Percentiles rank a stretch among this genome's conserved stretches.
Evolutionary conservation across 2,113 vertebrate species (phyloP).

Genomic region (Antigone vipio): DNA sequence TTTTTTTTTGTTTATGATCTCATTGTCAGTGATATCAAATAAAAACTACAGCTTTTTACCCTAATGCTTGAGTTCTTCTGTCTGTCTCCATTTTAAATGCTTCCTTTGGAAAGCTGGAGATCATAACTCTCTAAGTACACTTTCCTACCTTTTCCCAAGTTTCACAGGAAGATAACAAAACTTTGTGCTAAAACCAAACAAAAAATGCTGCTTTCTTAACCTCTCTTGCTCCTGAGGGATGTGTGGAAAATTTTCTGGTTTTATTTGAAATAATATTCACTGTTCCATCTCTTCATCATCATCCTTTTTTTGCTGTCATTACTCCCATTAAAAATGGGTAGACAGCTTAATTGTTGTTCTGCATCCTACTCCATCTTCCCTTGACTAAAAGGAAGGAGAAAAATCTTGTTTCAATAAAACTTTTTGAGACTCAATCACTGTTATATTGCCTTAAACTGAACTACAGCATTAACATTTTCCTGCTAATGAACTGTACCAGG

Average conservation of each 20-base stretch:
- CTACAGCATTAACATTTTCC: neutral
- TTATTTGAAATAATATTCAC: neutral
- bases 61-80: neutral
- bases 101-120: neutral
- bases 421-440: neutral
- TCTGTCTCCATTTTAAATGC: neutral
- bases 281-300: neutral
- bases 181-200: neutral
- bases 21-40: neutral
- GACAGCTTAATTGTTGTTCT: neutral
- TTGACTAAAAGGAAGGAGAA: neutral
- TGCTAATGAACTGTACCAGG: neutral
- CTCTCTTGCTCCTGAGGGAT: rapidly evolving
- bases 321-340: neutral
- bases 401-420: neutral
- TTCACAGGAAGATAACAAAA: neutral
- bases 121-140: neutral
- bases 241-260: neutral
- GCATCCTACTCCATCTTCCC: neutral
- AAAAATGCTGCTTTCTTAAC: neutral
- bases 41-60: neutral
- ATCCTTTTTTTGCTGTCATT: neutral
- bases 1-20: neutral
- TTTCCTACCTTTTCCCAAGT: neutral
- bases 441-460: neutral